phyloP scores from a whole-genome alignment of 2,113 vertebrate species.

The Grallaria varia region DNA sequence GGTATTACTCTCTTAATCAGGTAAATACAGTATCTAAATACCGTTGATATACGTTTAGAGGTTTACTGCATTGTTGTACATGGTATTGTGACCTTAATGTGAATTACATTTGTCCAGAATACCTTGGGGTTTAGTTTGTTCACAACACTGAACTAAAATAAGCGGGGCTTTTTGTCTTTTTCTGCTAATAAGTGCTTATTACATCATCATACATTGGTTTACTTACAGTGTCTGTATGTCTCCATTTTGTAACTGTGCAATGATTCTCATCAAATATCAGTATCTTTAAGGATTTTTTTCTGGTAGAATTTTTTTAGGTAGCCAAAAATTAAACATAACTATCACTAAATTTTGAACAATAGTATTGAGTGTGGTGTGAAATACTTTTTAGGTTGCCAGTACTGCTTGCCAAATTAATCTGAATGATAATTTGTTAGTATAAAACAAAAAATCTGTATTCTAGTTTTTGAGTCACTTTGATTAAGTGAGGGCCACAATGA shows the following conservation, averaged over 20 bases:
- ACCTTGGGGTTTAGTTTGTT: neutral
- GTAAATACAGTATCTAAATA: constrained; percentile 33
- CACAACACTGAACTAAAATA: neutral
- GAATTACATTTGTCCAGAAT: neutral
- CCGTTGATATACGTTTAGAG: neutral
- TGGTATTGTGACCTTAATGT: neutral
- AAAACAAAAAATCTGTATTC: neutral
- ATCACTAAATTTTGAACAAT: neutral
- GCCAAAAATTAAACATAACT: neutral
- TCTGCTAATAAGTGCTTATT: neutral
- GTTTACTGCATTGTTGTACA: neutral
- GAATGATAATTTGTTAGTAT: neutral
- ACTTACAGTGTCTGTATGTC: neutral
- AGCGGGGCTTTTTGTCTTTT: neutral
- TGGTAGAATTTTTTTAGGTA: neutral
- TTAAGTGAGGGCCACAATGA: neutral
- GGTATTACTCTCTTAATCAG: constrained; percentile 84
- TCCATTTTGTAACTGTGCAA: neutral
- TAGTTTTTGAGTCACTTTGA: neutral
- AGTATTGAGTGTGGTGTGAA: neutral
- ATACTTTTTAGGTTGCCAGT: neutral
- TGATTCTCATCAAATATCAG: neutral
- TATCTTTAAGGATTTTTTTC: neutral
- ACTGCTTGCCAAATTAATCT: neutral
- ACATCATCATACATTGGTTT: neutral